A percentile compares a stretch with the other conserved stretches of the same genome.
Conservation (phyloP, 1,140 invertebrate species). For the Calliphora vicina region DNA sequence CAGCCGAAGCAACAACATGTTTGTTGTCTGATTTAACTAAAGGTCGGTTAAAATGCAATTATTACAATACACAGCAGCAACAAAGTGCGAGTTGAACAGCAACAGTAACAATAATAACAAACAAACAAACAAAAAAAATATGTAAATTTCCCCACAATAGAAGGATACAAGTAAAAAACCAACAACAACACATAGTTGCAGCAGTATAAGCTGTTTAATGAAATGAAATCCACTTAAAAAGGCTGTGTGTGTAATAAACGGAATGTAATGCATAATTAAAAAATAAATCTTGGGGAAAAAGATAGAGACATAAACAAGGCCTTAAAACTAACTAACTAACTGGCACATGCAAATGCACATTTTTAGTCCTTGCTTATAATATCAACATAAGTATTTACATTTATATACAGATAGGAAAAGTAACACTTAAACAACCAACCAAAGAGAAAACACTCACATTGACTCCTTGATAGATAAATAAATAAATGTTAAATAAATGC, state of each 20-base stretch:
- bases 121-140: neutral
- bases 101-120: neutral
- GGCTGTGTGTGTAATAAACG: neutral
- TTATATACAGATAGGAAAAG: no score
- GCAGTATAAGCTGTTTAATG: neutral
- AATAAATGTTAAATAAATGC: no score
- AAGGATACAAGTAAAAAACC: neutral
- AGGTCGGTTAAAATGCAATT: constrained; percentile 9
- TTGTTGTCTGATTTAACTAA: neutral
- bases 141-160: neutral
- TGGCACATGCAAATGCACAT: no score
- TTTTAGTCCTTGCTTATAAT: neutral
- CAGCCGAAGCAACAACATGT: neutral
- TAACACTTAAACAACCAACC: no score
- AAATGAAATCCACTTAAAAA: constrained; percentile 4
- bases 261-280: constrained; percentile 1
- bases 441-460: no score
- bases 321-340: neutral
- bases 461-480: no score
- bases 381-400: no score
- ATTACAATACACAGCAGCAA: neutral
- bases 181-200: neutral
- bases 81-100: neutral
- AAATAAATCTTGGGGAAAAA: neutral
- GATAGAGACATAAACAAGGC: neutral